Evolutionary conservation across 2,113 vertebrate genomes (phyloP), one percentile per base, ranked within the genome.

Genomic region (Mola mola): DNA sequence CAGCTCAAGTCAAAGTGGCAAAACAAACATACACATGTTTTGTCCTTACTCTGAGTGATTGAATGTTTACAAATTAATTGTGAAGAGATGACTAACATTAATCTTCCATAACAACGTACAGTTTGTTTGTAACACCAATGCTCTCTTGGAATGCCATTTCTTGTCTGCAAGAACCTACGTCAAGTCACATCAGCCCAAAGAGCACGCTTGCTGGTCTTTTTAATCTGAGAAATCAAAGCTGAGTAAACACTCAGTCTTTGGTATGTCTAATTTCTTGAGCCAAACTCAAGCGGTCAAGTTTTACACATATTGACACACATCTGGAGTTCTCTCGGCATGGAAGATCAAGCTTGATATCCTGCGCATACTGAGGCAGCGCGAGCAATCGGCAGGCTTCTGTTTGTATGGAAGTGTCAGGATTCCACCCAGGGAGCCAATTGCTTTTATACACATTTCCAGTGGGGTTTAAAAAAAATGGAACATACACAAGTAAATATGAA

Each of bases 181-280:
- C 33, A 16, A 65, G 73, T 79, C 67, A 46, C 75, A 62, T 72
- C 57, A 74, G 51, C 66, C 61, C 70, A 37, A 76, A 69, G 66
- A 58, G 49, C 2, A 48, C 6, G 42, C 66, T 66, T 4, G 51
- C 72, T 70, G 79, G 40, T 84, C 75, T 52, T 84, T 83, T 81
- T 78, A 86, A 88, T 84, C 83, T 78, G 31, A 34, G 69, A 80
- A 87, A 90, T 90, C 81, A 88, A 90, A 86, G 77, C 73, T 83
- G 82, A 78, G 81, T 89, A 92, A 92, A 92, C 86, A 87, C 34
- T n/a, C n/a, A n/a, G 2, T 42, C 78, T 70, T 72, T 63, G 80
- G 79, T 71, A 79, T 68, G 85, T 71, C 66, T 81, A 71, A 81
- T 77, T 86, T 72, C 69, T 76, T 25, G 26, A 80, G 63, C 73